These are phyloP conservation scores for Tigriopus californicus DNA, from an alignment of 2,888 invertebrate genomes.

Conservation along the genomic window DNA sequence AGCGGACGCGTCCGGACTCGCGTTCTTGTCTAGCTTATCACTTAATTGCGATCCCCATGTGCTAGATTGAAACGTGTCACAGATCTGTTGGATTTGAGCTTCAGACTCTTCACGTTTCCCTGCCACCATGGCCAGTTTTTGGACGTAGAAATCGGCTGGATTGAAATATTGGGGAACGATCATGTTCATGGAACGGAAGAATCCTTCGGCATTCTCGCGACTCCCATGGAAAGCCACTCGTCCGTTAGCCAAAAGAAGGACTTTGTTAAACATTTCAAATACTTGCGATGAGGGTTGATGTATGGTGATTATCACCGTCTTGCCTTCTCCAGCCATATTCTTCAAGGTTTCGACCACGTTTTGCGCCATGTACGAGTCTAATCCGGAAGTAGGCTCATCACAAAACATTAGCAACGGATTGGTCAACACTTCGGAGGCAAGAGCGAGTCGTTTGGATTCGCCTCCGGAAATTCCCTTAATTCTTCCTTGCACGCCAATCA, in stretches of 20 bases:
- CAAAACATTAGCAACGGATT: slow-evolving; percentile 89
- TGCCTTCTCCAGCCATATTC: slow-evolving; percentile 29
- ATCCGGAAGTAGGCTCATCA: slow-evolving; percentile 89
- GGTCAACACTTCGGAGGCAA: slow-evolving; percentile 84
- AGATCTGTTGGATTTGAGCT: slow-evolving; percentile 55
- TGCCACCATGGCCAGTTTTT: slow-evolving; percentile 66
- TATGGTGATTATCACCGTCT: slow-evolving; percentile 35
- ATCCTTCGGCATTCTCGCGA: slow-evolving; percentile 26
- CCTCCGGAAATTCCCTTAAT: slow-evolving; percentile 88
- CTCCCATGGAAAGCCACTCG: slow-evolving; percentile 33
- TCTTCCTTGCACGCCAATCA: slow-evolving; percentile 70
- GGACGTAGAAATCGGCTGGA: slow-evolving; percentile 83
- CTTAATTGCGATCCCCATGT: too few relatives aligned
- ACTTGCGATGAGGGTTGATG: slow-evolving; percentile 51
- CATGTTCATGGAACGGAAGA: slow-evolving; percentile 46
- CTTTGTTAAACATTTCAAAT: slow-evolving; percentile 54
- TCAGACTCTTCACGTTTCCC: slow-evolving; percentile 59
- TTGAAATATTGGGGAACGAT: slow-evolving; percentile 76
- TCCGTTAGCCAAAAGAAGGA: slow-evolving; percentile 34
- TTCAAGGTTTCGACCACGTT: slow-evolving; percentile 63
- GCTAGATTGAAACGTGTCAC: slow-evolving; percentile 43
- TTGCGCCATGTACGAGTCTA: slow-evolving; percentile 92
- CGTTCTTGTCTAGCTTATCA: too few relatives aligned
- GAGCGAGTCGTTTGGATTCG: slow-evolving; percentile 80
- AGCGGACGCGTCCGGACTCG: too few relatives aligned